Percentiles rank a stretch among this genome's conserved stretches.
phyloP scores from a whole-genome alignment of 2,888 invertebrate genomes.

The Agrotis exclamationis region DNA sequence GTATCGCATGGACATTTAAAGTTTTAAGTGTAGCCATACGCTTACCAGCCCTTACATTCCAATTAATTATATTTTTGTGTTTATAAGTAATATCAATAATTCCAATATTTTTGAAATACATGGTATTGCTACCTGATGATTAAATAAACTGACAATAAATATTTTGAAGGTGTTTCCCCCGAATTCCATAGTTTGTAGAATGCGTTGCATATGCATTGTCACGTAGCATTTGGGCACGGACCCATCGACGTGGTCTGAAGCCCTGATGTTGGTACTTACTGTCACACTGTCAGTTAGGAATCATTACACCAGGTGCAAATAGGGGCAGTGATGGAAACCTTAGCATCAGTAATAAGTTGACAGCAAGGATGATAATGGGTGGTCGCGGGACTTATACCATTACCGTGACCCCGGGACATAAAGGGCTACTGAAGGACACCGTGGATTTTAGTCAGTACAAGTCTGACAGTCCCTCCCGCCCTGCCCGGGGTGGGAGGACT shows the following conservation, averaged over 20 bases:
- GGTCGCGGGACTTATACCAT: no score
- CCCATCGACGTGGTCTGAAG: slow-evolving; percentile 42
- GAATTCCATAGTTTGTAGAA: slow-evolving; percentile 18
- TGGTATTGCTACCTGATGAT: neutral
- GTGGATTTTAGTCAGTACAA: no score
- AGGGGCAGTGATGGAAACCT: slow-evolving; percentile 28
- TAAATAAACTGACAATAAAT: neutral
- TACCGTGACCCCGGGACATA: no score
- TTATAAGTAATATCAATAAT: no score
- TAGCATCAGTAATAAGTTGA: slow-evolving; percentile 12
- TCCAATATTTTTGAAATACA: no score
- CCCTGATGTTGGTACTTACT: slow-evolving; percentile 15
- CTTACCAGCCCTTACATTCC: neutral
- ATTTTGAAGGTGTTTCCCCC: slow-evolving; percentile 1
- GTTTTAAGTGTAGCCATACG: no score
- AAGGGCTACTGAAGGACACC: no score
- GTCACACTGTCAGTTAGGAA: neutral
- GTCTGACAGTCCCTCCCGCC: no score
- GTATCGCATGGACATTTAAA: no score
- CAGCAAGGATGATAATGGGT: neutral
- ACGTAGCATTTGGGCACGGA: slow-evolving; percentile 54
- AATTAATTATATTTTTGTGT: no score
- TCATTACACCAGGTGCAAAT: slow-evolving; percentile 35
- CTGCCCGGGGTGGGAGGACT: no score
- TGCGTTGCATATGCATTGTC: slow-evolving; percentile 48